Base-by-base conservation (phyloP, 2,113 vertebrate species). In the Microcebus tavaratra region DNA sequence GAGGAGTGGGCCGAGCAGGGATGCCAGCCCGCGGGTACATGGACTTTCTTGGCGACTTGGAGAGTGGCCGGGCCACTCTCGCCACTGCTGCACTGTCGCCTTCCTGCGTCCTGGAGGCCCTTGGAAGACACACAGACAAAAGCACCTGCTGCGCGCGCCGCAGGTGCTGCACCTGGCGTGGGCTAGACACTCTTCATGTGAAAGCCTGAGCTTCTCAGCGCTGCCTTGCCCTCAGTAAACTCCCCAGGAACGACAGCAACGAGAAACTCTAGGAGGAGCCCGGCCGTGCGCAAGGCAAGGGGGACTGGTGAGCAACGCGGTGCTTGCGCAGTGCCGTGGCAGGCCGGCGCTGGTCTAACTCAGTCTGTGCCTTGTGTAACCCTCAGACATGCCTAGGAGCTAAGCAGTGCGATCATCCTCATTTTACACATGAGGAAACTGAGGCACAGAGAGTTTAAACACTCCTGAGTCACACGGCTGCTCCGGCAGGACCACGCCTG, bases 281-380 rank as follows among this genome's bases (percentile, higher is more conserved):
- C 42, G 76, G 67, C 29, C 17, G 11, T 4, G 20, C n/a, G 18
- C 25, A n/a, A 59, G 57, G 5, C 9, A 3, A 5, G 10, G 14
- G 29, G 34, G 48, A 17, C n/a, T 13, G 5, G 36, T 4, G 15
- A 80, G 18, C 20, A 10, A 11, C 17, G 29, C 17, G 25, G 42
- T 1, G 0, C 17, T n/a, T 27, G 10, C 9, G 5, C 0, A 21
- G 25, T 3, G 2, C 36, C n/a, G 2, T 13, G 25, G 3, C 1
- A 2, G 5, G 1, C 55, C 31, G 11, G 31, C 65, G 8, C 4
- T 2, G 13, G 10, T 21, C 27, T 20, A 34, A 39, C 31, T 53
- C 25, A 4, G 23, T 36, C 21, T 39, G 50, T 9, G 4, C 29
- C 12, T 42, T 78, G 2, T 5, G 3, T 3, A 45, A 18, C 12